phyloP scores from a whole-genome alignment of 53 echinoderm and acorn worm species.

The Patiria pectinifera region DNA sequence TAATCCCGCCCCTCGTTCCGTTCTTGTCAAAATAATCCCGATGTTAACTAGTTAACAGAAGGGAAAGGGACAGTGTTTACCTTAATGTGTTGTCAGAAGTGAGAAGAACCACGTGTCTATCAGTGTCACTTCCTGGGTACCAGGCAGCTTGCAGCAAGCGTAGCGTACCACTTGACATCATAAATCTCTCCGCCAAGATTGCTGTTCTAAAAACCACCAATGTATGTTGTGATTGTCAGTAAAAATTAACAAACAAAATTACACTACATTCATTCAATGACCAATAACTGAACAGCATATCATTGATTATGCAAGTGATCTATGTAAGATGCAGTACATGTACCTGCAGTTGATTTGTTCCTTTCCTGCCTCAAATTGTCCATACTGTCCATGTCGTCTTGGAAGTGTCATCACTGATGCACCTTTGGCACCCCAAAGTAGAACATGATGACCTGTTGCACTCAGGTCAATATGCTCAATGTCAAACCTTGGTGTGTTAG shows the following conservation, averaged over 20 bases:
- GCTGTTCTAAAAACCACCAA: constrained; percentile 63
- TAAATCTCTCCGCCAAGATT: constrained; percentile 91
- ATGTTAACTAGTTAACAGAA: no score
- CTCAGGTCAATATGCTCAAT: constrained; percentile 81
- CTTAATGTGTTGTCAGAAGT: constrained; percentile 92
- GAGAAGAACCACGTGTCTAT: constrained; percentile 80
- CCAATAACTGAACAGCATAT: no score
- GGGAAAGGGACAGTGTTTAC: neutral
- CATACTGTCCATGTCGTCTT: constrained; percentile 83
- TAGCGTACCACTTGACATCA: constrained; percentile 82
- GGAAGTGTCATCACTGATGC: constrained; percentile 85
- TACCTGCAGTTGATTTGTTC: constrained; percentile 91
- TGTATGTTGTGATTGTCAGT: neutral
- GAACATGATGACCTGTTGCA: constrained; percentile 73
- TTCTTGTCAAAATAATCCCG: no score
- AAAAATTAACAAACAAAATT: neutral
- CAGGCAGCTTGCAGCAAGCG: constrained; percentile 88
- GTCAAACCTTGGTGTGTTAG: constrained; percentile 85
- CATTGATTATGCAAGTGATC: no score
- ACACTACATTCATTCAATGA: no score
- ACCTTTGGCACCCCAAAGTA: constrained; percentile 83
- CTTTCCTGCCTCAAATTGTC: constrained; percentile 90
- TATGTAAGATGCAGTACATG: neutral
- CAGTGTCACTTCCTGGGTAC: constrained; percentile 89
- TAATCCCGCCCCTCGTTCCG: no score